Conservation (phyloP, 1,140 invertebrate genomes). For the Drosophila setifemur region DNA sequence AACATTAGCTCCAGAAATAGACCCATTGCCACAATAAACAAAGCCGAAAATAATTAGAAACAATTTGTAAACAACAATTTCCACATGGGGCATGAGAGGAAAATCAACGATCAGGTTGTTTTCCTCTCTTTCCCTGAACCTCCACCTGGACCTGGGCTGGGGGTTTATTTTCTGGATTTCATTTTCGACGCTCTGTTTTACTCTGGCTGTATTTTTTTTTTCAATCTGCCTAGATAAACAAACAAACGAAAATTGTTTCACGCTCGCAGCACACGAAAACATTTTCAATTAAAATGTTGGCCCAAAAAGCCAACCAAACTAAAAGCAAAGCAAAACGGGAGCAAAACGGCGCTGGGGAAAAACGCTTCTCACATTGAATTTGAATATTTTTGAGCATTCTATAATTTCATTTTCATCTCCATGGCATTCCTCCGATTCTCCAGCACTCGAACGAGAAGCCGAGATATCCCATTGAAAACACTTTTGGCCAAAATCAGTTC, state of each 20-base stretch:
- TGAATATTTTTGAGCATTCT: constrained; percentile 68
- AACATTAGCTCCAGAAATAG: constrained; percentile 58
- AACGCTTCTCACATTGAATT: constrained; percentile 61
- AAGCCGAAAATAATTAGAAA: constrained; percentile 67
- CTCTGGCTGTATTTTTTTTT: constrained; percentile 39
- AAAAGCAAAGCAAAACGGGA: constrained; percentile 3
- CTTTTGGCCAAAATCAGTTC: constrained; percentile 35
- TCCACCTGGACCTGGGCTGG: too few relatives aligned
- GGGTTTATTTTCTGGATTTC: constrained; percentile 20
- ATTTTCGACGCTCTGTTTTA: constrained; percentile 22
- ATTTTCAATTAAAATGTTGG: constrained; percentile 67
- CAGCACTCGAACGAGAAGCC: constrained; percentile 21
- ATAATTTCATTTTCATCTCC: constrained; percentile 66
- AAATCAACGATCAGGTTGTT: constrained; percentile 35
- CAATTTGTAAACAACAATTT: constrained; percentile 71
- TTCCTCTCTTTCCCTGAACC: constrained; percentile 32
- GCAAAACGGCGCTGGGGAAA: background rate
- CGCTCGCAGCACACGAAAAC: constrained; percentile 74
- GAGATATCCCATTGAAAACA: constrained; percentile 51
- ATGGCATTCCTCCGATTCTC: constrained; percentile 45
- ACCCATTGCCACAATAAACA: constrained; percentile 53
- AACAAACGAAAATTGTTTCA: constrained; percentile 72
- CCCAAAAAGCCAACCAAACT: constrained; percentile 28
- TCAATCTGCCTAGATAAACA: constrained; percentile 70
- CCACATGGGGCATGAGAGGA: constrained; percentile 12